A percentile compares a stretch with the other conserved stretches of the same genome.
Conservation (phyloP, 2,888 invertebrate genomes). For the Mimachlamys varia region DNA sequence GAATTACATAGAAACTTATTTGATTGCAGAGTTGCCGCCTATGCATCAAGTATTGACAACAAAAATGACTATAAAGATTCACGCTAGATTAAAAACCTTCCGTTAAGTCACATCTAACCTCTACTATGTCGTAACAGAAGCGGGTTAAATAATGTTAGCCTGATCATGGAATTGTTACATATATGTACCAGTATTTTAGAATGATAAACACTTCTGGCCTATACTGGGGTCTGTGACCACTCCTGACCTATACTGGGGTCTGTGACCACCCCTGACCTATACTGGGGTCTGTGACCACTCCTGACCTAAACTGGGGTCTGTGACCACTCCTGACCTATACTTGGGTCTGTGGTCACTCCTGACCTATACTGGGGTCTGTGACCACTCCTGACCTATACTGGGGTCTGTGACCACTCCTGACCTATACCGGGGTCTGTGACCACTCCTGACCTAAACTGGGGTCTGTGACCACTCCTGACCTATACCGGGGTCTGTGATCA, state of each 20-base stretch:
- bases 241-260: background rate
- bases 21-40: too few relatives aligned
- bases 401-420: background rate
- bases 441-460: background rate
- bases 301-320: background rate
- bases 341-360: background rate
- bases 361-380: background rate
- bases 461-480: background rate
- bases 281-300: background rate
- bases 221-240: background rate
- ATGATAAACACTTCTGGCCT: too few relatives aligned
- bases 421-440: background rate
- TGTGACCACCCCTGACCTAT: background rate
- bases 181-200: too few relatives aligned
- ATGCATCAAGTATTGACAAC: too few relatives aligned
- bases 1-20: background rate
- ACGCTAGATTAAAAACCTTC: too few relatives aligned
- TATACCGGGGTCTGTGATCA: background rate
- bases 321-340: constrained; percentile 18
- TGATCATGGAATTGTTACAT: too few relatives aligned
- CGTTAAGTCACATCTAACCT: too few relatives aligned
- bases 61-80: too few relatives aligned
- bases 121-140: too few relatives aligned
- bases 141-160: too few relatives aligned
- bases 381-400: background rate